These are phyloP conservation scores for Palaemon carinicauda DNA, from an alignment of 1,140 invertebrate species.

Conservation along the genomic window DNA sequence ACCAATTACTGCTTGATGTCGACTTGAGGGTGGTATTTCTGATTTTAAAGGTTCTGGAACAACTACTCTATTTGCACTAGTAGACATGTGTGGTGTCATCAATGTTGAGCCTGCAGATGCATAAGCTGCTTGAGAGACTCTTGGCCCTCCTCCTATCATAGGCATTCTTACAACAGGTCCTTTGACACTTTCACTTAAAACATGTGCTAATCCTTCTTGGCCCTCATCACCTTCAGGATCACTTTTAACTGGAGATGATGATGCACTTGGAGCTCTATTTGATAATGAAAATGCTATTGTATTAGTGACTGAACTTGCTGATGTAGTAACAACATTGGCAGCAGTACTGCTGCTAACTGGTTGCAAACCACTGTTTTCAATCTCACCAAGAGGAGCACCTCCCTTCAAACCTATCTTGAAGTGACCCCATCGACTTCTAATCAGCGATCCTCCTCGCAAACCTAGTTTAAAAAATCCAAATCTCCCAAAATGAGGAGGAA, in stretches of 20 bases:
- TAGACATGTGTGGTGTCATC: conserved; percentile 17
- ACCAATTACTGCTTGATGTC: conserved; percentile 60
- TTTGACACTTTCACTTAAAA: conserved; percentile 53
- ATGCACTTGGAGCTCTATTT: conserved; percentile 55
- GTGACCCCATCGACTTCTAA: conserved; percentile 56
- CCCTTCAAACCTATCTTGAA: conserved; percentile 58
- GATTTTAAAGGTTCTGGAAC: conserved; percentile 53
- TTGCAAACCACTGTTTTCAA: conserved; percentile 8
- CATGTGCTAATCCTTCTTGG: conserved; percentile 48
- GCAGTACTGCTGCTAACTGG: conserved; percentile 2
- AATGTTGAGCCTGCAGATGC: conserved; percentile 34
- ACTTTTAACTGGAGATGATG: conserved; percentile 42
- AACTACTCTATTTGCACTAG: conserved; percentile 38
- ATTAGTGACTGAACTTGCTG: conserved; percentile 35
- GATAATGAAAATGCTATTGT: neutral
- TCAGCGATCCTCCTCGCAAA: conserved; percentile 41
- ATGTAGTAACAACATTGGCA: neutral
- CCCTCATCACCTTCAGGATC: conserved; percentile 33
- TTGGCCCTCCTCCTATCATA: conserved; percentile 11
- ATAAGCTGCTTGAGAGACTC: conserved; percentile 21
- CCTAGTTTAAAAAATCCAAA: conserved; percentile 54
- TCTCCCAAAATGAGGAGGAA: conserved; percentile 34
- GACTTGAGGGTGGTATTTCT: conserved; percentile 57
- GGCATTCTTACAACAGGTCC: conserved; percentile 34
- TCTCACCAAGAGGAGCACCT: conserved; percentile 41